Conservation (phyloP, 2,113 vertebrate species). For the Barnardius zonarius region DNA sequence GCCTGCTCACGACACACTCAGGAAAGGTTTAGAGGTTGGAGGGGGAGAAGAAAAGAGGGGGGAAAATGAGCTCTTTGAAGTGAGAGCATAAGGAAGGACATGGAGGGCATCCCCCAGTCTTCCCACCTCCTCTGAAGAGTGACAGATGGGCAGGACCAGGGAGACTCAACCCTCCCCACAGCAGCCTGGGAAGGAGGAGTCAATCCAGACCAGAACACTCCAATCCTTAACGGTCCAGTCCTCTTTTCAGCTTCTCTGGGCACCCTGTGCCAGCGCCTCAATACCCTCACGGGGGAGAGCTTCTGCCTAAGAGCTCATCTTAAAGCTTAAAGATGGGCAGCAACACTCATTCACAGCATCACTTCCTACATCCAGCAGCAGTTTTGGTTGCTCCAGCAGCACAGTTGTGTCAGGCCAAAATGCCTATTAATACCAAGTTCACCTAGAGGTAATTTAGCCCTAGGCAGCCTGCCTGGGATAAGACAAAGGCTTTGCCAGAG, state of each 20-base stretch:
- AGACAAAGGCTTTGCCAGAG: background rate
- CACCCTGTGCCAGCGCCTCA: background rate
- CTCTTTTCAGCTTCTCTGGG: background rate
- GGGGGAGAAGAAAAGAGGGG: no score
- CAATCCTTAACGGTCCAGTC: no score
- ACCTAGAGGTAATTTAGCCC: background rate
- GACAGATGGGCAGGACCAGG: background rate
- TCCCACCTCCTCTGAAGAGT: background rate
- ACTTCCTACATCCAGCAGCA: background rate
- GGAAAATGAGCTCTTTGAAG: background rate
- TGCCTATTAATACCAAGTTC: background rate
- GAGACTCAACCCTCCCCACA: background rate
- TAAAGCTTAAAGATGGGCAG: background rate
- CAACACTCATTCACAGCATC: background rate
- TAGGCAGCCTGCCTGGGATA: background rate
- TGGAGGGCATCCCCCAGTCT: background rate
- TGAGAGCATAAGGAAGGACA: background rate
- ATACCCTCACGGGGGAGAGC: background rate
- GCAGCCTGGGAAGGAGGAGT: background rate
- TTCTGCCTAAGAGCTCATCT: background rate
- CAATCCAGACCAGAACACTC: background rate
- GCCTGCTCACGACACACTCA: background rate
- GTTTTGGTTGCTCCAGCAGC: background rate
- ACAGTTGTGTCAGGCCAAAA: background rate
- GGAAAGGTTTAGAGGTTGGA: background rate